Evolutionary conservation across 2,113 vertebrate genomes (phyloP).

Genomic region (Hemichromis elongatus): DNA sequence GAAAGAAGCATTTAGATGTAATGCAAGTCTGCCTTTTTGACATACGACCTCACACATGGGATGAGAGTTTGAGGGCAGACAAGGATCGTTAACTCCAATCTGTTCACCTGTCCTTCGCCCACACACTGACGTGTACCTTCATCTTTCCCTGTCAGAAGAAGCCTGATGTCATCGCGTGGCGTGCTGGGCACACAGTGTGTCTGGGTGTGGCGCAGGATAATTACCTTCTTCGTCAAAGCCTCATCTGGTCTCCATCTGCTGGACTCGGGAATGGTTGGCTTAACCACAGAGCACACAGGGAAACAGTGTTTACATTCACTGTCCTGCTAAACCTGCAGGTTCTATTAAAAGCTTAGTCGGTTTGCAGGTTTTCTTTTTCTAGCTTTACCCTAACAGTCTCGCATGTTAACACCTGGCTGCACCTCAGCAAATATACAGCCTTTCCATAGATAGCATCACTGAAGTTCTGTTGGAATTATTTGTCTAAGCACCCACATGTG

Average conservation of each 20-base stretch:
- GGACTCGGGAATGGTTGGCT: neutral
- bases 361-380: neutral
- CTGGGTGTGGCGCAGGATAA: conserved; percentile 45
- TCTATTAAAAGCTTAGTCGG: neutral
- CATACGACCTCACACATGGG: neutral
- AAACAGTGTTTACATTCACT: neutral
- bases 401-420: neutral
- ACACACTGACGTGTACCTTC: neutral
- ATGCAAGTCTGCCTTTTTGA: neutral
- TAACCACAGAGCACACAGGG: neutral
- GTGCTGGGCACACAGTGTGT: conserved; percentile 5
- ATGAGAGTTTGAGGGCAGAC: neutral
- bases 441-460: neutral
- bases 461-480: neutral
- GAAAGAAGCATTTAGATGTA: neutral
- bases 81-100: neutral
- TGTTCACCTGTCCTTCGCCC: conserved; percentile 1
- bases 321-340: neutral
- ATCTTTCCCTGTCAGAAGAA: neutral
- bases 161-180: conserved; percentile 16
- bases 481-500: neutral
- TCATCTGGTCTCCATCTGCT: conserved; percentile 56
- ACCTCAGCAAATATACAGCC: neutral
- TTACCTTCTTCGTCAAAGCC: conserved; percentile 42
- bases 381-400: neutral